Evolutionary conservation across 1,140 invertebrate genomes (phyloP), one percentile per base, ranked within the genome.

Genomic region (Conus betulinus): DNA sequence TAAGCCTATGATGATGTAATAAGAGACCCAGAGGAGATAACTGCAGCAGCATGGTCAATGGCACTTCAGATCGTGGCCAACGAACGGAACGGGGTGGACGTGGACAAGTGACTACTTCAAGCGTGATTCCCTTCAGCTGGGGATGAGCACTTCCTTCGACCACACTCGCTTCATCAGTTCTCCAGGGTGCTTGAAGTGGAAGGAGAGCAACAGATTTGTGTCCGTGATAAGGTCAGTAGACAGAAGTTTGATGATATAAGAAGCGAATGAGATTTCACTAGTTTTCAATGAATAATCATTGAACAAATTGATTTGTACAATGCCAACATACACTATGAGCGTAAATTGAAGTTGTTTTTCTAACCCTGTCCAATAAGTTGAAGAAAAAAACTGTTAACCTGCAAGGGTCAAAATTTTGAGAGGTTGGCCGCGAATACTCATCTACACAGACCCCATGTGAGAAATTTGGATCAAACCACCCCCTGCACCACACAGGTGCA

Each of bases 81-180:
- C 92, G 96, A 96, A 85, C 92, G 94, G n/a, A 97, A 96, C 90
- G 96, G n/a, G 27, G 95, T 97, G 55, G 97, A 97, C 95, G 97
- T 97, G 7, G 97, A 97, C 93, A 97, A 97, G 93, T 97, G 96
- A 97, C 92, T 97, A 97, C 91, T 95, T 97, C 71, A 93, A 96
- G 20, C 94, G 97, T 87, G 97, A 97, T 92, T 96, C 95, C 51
- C 93, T 95, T 79, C 93, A 95, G 87, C 90, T 96, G 6, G 96
- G 96, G 11, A 92, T 96, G 3, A 92, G 91, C 27, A 95, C 93
- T 78, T 92, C 91, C 57, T 96, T 96, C 94, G 96, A 96, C 91
- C 95, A 95, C 87, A 67, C 90, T 20, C 93, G 95, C 27, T 93
- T 95, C 82, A 94, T 96, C 60, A 93, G 53, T 95, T 93, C 92